Percentiles rank a stretch among this genome's conserved stretches.
Conservation (phyloP, 2,113 vertebrate genomes). For the Coreoperca whiteheadi region DNA sequence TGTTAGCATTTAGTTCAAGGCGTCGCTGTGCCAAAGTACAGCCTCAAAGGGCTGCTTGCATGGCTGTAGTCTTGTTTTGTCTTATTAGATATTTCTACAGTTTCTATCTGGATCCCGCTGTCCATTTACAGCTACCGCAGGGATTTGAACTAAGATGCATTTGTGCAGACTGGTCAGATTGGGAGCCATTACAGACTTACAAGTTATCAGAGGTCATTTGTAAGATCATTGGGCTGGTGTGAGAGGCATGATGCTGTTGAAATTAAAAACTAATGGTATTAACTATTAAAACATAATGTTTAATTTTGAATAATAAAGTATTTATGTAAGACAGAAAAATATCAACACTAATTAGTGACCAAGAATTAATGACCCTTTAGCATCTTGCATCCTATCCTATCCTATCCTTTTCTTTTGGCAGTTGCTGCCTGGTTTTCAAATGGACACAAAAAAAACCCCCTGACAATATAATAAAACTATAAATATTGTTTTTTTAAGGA, state of each 20-base stretch:
- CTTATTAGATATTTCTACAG: not conserved
- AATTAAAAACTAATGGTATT: not conserved
- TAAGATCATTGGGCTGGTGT: constrained; percentile 7
- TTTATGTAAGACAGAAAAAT: not conserved
- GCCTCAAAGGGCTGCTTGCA: too few relatives aligned
- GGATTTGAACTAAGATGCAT: not conserved
- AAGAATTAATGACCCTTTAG: not conserved
- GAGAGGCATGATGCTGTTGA: not conserved
- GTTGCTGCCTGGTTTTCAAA: not conserved
- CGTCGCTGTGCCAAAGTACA: too few relatives aligned
- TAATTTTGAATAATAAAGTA: not conserved
- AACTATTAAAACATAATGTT: not conserved
- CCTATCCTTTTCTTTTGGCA: too few relatives aligned
- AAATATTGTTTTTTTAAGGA: constrained; percentile 40
- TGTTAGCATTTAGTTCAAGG: not conserved
- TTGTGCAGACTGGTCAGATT: constrained; percentile 6
- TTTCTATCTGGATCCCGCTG: not conserved
- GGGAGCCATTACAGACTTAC: not conserved
- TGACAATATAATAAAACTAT: not conserved
- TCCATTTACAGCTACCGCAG: not conserved
- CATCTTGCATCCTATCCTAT: not conserved
- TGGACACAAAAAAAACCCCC: not conserved
- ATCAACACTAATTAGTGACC: not conserved
- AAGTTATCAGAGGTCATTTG: not conserved
- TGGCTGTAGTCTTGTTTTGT: not conserved